Evolutionary conservation across 1,140 invertebrate species (phyloP).

Genomic region (Zaprionus camerounensis): DNA sequence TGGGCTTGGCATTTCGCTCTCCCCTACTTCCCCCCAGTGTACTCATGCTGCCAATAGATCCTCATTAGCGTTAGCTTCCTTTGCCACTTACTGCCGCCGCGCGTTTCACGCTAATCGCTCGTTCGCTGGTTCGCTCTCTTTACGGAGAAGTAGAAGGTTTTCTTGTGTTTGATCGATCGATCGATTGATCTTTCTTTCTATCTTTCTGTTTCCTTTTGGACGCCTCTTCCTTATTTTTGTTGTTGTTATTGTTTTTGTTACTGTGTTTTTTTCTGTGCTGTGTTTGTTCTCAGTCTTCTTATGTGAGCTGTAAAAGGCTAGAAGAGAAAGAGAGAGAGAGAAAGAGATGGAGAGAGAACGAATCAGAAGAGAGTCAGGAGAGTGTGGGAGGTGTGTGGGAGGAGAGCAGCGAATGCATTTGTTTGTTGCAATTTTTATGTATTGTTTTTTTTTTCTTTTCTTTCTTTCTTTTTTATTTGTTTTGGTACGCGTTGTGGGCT

Average conservation of each 20-base stretch:
- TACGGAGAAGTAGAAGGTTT: background rate
- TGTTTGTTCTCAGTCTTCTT: conserved; percentile 50
- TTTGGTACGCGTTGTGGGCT: conserved; percentile 54
- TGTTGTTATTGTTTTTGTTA: conserved; percentile 19
- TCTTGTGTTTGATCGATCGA: conserved; percentile 1
- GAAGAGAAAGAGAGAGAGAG: conserved; percentile 20
- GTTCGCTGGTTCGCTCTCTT: background rate
- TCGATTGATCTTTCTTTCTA: background rate
- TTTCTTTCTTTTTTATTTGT: conserved; percentile 52
- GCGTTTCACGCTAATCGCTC: conserved; percentile 62
- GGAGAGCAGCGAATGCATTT: conserved; percentile 41
- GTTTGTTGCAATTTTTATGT: conserved; percentile 59
- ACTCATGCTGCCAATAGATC: conserved; percentile 91
- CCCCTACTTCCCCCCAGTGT: conserved; percentile 95
- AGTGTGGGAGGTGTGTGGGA: background rate
- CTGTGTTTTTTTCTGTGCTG: conserved; percentile 19
- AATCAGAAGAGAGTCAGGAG: conserved; percentile 12
- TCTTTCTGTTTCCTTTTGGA: conserved; percentile 18
- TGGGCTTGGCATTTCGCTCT: conserved; percentile 89
- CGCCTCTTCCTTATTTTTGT: conserved; percentile 6
- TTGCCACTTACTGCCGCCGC: conserved; percentile 74
- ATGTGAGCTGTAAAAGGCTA: conserved; percentile 46
- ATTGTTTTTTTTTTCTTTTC: conserved; percentile 24
- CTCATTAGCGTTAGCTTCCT: conserved; percentile 84
- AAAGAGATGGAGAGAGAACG: conserved; percentile 1